Percentiles rank a stretch among this genome's conserved stretches.
phyloP scores from a whole-genome alignment of 2,797 vertebrate species.

The Argentina silus region DNA sequence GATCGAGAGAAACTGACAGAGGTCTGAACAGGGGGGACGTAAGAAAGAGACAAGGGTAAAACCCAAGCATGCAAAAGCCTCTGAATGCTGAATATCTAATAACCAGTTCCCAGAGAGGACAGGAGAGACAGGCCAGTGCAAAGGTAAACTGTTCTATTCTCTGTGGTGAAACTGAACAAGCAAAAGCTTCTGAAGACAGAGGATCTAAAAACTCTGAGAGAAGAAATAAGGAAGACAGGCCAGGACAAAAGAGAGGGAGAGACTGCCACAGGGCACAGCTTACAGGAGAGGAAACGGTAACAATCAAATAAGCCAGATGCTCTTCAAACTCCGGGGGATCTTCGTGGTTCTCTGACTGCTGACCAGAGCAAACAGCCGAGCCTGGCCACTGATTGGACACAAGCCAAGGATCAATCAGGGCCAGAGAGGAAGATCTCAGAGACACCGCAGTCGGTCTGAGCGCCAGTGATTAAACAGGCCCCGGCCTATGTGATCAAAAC shows the following conservation, averaged over 20 bases:
- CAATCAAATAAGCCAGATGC: background rate
- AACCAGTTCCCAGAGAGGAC: background rate
- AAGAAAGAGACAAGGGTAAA: background rate
- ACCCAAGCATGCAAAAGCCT: no score
- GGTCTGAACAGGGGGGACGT: background rate
- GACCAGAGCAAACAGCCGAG: slow-evolving; percentile 68
- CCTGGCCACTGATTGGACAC: slow-evolving; percentile 63
- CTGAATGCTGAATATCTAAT: no score
- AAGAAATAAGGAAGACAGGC: background rate
- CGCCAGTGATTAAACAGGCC: slow-evolving; percentile 1
- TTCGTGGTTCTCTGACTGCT: slow-evolving; percentile 47
- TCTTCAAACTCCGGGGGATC: background rate
- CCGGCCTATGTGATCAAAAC: background rate
- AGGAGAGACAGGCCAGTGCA: background rate
- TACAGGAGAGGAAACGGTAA: background rate
- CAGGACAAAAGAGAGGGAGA: slow-evolving; percentile 14
- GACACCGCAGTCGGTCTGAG: background rate
- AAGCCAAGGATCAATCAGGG: slow-evolving; percentile 68
- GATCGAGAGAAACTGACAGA: background rate
- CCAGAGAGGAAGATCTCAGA: slow-evolving; percentile 47
- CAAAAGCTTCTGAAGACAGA: no score
- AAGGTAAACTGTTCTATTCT: background rate
- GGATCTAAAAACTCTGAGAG: background rate
- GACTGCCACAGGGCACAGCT: background rate
- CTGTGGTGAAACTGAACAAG: no score